Percentiles rank a stretch among this genome's conserved stretches.
Conservation (phyloP, 2,888 invertebrate species). For the Cheilosia pagana region DNA sequence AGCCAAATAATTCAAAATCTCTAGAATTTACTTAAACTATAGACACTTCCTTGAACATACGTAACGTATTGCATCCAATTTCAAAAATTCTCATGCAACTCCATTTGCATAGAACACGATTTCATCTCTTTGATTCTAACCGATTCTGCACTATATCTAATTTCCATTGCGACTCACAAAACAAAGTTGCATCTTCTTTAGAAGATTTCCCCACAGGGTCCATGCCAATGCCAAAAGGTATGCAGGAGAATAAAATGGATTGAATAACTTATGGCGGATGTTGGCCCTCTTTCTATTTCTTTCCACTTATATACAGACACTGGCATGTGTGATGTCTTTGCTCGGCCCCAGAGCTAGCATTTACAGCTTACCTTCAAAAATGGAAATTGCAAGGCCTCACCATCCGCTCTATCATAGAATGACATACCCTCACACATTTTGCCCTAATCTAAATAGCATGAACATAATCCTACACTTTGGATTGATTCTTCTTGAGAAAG, state of each 20-base stretch:
- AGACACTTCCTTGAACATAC: constrained; percentile 19
- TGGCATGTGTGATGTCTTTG: constrained; percentile 22
- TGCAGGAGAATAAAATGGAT: constrained; percentile 41
- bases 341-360: constrained; percentile 17
- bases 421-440: neutral
- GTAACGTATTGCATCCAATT: constrained; percentile 48
- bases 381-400: constrained; percentile 26
- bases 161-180: constrained; percentile 53
- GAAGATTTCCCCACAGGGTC: constrained; percentile 64
- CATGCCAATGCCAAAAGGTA: constrained; percentile 30
- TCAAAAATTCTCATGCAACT: constrained; percentile 28
- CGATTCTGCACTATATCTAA: constrained; percentile 34
- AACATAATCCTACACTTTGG: constrained; percentile 25
- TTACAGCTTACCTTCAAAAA: constrained; percentile 44
- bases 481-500: neutral
- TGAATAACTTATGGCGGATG: constrained; percentile 60
- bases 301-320: constrained; percentile 16
- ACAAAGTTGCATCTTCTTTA: constrained; percentile 67
- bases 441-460: constrained; percentile 33
- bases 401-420: neutral
- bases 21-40: neutral
- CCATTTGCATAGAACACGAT: constrained; percentile 61
- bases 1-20: too few relatives aligned
- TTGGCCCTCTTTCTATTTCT: constrained; percentile 16
- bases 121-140: constrained; percentile 36